Evolutionary conservation across 2,113 vertebrate genomes (phyloP).

Genomic region (Balaenoptera acutorostrata): DNA sequence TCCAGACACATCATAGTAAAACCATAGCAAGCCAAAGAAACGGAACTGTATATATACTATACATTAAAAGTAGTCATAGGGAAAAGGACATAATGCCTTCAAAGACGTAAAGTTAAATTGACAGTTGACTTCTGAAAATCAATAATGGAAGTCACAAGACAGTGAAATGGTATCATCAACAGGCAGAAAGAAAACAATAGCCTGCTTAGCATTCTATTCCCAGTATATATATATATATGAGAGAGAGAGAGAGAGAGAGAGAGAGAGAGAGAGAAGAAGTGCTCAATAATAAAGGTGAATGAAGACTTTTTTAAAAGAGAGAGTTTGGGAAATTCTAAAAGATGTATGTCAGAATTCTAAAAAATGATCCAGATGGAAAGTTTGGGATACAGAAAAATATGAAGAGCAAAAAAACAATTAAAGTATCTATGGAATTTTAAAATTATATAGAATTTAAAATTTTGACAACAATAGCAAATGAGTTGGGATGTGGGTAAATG

Average conservation of each 20-base stretch:
- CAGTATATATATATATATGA: background rate
- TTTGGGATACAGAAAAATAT: background rate
- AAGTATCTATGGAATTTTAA: background rate
- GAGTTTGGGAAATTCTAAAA: background rate
- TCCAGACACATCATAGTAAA: background rate
- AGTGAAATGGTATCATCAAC: background rate
- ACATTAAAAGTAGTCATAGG: background rate
- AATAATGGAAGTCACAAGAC: background rate
- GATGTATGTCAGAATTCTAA: background rate
- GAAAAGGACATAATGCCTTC: background rate
- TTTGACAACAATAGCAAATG: background rate
- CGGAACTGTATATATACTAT: background rate
- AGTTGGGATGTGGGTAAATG: background rate
- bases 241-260: background rate
- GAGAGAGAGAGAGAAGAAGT: too few species aligned
- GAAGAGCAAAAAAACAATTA: background rate
- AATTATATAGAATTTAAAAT: background rate
- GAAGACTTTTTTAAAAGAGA: background rate
- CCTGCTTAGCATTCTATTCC: background rate
- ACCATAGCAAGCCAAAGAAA: background rate
- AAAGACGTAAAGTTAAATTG: background rate
- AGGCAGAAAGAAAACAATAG: background rate
- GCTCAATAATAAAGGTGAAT: background rate
- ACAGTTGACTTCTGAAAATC: conserved; percentile 19
- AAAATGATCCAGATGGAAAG: conserved; percentile 14